Evolutionary conservation across 2,113 vertebrate species (phyloP).

Genomic region (Eublepharis macularius): DNA sequence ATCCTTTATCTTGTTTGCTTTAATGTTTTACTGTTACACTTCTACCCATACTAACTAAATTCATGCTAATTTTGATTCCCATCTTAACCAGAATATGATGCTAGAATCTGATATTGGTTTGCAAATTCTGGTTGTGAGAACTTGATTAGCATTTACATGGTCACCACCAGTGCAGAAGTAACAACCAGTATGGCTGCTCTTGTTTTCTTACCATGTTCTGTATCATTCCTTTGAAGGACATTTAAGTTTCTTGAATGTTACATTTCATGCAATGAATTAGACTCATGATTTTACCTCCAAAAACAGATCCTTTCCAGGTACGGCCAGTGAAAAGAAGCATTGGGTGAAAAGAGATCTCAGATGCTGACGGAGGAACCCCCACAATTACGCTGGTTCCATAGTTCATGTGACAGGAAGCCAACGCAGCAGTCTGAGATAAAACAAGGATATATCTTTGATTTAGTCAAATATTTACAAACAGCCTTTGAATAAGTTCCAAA

Average conservation of each 20-base stretch:
- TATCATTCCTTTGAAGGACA: neutral
- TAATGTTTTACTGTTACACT: neutral
- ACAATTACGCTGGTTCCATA: slow-evolving; percentile 80
- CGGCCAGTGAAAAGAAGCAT: slow-evolving; percentile 79
- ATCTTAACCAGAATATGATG: neutral
- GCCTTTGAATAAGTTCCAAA: neutral
- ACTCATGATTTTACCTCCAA: slow-evolving; percentile 78
- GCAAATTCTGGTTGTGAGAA: neutral
- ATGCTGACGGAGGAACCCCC: slow-evolving; percentile 72
- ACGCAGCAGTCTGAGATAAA: slow-evolving; percentile 73
- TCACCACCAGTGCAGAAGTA: neutral
- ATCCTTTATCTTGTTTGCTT: neutral
- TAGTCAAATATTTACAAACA: neutral
- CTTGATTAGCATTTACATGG: neutral
- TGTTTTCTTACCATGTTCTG: too few species aligned
- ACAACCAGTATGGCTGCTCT: neutral
- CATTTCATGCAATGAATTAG: neutral
- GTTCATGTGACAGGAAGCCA: slow-evolving; percentile 73
- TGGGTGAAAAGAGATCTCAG: slow-evolving; percentile 69
- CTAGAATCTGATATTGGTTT: neutral
- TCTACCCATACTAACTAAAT: neutral
- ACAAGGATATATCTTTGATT: neutral
- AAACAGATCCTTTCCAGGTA: slow-evolving; percentile 80
- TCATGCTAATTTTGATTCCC: neutral
- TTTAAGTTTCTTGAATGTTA: neutral